Percentiles rank a stretch among this genome's conserved stretches.
Evolutionary conservation across 2,113 vertebrate species (phyloP).

Genomic region (Cervus canadensis): DNA sequence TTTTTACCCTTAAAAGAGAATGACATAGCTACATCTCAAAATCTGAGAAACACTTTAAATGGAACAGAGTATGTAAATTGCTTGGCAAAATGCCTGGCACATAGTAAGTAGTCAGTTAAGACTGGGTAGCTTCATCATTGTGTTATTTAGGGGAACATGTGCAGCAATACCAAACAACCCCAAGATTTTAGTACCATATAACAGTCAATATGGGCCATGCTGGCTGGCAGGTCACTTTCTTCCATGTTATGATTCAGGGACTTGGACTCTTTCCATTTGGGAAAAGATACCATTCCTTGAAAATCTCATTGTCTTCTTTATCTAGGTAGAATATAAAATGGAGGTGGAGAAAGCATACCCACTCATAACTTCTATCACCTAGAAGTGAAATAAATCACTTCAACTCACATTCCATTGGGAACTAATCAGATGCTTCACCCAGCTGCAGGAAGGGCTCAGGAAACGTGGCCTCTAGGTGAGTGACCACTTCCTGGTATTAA

Average conservation of each 20-base stretch:
- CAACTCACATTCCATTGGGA: neutral
- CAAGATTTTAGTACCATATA: neutral
- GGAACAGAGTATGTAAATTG: neutral
- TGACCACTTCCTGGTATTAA: neutral
- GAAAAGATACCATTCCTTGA: neutral
- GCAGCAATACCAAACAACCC: neutral
- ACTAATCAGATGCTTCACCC: neutral
- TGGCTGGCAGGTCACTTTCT: neutral
- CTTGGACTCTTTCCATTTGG: neutral
- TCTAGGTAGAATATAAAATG: neutral
- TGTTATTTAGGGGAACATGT: neutral
- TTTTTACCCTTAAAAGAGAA: neutral
- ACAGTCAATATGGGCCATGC: neutral
- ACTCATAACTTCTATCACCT: neutral
- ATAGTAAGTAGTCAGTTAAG: neutral
- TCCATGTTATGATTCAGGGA: neutral
- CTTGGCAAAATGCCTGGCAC: neutral
- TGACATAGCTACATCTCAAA: neutral
- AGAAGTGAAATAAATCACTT: neutral
- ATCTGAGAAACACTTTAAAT: neutral
- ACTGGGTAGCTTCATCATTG: neutral
- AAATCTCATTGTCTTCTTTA: neutral
- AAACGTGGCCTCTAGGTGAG: neutral
- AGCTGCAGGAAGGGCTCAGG: neutral
- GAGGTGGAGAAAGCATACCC: neutral